Evolutionary conservation across 2,797 vertebrate genomes (phyloP).

Genomic region (Coluber constrictor): DNA sequence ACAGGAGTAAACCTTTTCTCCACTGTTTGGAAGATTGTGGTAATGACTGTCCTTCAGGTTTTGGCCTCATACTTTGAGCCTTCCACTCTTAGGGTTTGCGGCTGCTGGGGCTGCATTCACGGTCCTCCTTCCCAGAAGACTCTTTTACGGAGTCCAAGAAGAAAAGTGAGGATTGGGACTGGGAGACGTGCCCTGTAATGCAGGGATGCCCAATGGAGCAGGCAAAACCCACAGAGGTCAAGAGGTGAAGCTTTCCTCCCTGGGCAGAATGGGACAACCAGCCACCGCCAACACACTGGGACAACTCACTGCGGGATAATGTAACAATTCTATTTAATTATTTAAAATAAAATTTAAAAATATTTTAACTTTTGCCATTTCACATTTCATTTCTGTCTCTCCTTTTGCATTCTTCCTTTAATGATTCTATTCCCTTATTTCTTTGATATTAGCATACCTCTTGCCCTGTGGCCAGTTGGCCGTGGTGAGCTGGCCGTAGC

Average conservation of each 20-base stretch:
- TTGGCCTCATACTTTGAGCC: not conserved
- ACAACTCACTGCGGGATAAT: no score
- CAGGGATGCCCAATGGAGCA: not conserved
- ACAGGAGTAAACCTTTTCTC: not conserved
- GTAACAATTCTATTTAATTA: no score
- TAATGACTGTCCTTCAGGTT: not conserved
- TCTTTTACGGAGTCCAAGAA: not conserved
- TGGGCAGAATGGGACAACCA: no score
- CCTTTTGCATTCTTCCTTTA: no score
- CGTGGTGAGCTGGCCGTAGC: no score
- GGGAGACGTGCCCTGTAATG: not conserved
- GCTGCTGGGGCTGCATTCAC: not conserved
- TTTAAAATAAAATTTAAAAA: no score
- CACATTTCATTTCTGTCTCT: no score
- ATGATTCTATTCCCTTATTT: no score
- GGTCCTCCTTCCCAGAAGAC: not conserved
- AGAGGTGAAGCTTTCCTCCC: not conserved
- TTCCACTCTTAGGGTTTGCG: not conserved
- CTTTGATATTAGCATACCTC: no score
- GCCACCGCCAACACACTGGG: no score
- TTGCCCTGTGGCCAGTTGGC: no score
- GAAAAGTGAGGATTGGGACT: not conserved
- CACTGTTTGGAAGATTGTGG: not conserved
- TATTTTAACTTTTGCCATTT: no score
- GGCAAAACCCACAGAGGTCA: not conserved